Percentiles rank a stretch among this genome's conserved stretches.
These are phyloP conservation scores for Xiphorhynchus elegans DNA, from an alignment of 2,113 vertebrate genomes.

Conservation along the genomic window DNA sequence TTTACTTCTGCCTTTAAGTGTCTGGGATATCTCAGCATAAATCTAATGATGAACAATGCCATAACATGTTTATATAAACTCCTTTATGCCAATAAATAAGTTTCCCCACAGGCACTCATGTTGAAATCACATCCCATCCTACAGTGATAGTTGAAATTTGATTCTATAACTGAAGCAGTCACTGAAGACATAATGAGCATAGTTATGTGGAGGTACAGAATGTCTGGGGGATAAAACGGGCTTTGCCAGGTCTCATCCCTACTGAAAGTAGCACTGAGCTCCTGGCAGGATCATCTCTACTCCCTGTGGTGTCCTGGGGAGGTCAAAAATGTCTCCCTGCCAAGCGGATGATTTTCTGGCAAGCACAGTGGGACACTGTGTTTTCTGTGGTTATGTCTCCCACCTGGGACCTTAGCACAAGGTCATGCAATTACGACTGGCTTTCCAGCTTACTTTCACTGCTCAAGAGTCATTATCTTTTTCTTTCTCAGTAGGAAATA, in stretches of 20 bases:
- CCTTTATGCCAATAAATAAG: background rate
- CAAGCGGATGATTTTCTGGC: background rate
- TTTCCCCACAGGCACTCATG: background rate
- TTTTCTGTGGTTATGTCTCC: background rate
- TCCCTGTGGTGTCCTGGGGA: background rate
- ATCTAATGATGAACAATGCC: background rate
- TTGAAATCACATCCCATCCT: background rate
- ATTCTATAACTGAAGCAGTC: background rate
- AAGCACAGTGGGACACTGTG: fast-evolving
- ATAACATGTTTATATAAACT: background rate
- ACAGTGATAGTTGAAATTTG: background rate
- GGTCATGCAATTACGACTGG: fast-evolving
- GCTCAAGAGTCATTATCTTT: background rate
- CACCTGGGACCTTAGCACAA: background rate
- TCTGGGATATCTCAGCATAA: background rate
- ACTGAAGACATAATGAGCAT: background rate
- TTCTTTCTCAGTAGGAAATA: background rate
- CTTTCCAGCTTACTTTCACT: background rate
- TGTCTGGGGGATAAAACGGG: background rate
- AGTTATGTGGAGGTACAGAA: background rate
- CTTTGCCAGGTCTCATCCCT: background rate
- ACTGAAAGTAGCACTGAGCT: background rate
- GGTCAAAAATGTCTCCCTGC: background rate
- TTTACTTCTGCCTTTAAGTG: background rate
- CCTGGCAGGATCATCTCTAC: background rate